Evolutionary conservation across 1,140 invertebrate species (phyloP).

Genomic region (Papilio polyxenes): DNA sequence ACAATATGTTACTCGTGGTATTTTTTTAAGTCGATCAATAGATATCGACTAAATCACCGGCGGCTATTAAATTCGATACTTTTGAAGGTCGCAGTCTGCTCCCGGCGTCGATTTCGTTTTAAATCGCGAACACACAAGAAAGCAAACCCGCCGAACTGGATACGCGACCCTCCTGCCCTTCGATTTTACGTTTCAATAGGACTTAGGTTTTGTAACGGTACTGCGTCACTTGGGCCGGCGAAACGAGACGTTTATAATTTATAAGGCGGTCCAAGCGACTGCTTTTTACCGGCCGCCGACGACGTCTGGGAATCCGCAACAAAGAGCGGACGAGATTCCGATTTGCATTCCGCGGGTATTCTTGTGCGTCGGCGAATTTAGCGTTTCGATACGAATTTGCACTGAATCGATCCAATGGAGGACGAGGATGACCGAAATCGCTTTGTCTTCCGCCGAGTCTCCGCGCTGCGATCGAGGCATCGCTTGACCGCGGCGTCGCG

Average conservation of each 20-base stretch:
- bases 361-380: constrained; percentile 65
- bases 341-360: constrained; percentile 75
- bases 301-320: constrained; percentile 79
- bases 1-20: background rate
- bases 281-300: constrained; percentile 74
- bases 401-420: constrained; percentile 58
- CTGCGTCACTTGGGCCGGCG: constrained; percentile 58
- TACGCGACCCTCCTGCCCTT: constrained; percentile 67
- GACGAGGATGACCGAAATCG: constrained; percentile 49
- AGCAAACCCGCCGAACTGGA: constrained; percentile 58
- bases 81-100: constrained; percentile 41
- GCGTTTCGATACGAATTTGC: constrained; percentile 69
- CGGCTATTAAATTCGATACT: constrained; percentile 19
- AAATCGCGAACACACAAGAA: constrained; percentile 62
- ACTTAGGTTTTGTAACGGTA: constrained; percentile 72
- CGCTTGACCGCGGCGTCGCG: constrained; percentile 42
- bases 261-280: constrained; percentile 70
- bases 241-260: constrained; percentile 67
- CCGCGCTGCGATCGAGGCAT: constrained; percentile 41
- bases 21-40: constrained; percentile 14
- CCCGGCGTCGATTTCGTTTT: constrained; percentile 54
- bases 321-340: constrained; percentile 72
- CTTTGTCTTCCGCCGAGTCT: constrained; percentile 50
- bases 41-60: background rate
- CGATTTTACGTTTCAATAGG: constrained; percentile 53